A percentile compares a stretch with the other conserved stretches of the same genome.
phyloP scores from a whole-genome alignment of 2,113 vertebrate species.

The Notothenia coriiceps region DNA sequence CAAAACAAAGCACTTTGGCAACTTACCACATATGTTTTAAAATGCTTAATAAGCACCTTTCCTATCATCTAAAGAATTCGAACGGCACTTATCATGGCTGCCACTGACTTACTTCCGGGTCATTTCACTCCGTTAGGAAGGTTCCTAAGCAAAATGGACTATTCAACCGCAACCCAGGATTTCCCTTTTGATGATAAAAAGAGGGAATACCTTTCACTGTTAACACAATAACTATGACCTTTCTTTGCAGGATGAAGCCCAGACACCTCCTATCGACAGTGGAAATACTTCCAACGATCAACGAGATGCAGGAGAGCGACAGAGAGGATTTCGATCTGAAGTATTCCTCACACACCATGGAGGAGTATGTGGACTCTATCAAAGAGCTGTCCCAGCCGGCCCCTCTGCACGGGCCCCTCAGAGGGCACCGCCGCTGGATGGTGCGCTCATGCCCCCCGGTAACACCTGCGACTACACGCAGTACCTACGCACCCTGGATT shows the following conservation, averaged over 20 bases:
- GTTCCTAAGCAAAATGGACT: too few relatives aligned
- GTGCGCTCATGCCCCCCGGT: background rate
- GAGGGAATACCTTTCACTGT: background rate
- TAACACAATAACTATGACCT: background rate
- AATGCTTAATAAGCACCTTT: too few relatives aligned
- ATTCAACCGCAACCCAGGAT: background rate
- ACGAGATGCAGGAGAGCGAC: constrained; percentile 62
- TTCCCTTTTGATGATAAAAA: background rate
- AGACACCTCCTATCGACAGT: constrained; percentile 55
- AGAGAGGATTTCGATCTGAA: constrained; percentile 6
- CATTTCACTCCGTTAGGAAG: too few relatives aligned
- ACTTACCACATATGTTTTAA: too few relatives aligned
- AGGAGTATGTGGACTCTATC: constrained; percentile 76
- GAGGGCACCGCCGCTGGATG: constrained; percentile 50
- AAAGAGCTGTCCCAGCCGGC: constrained; percentile 74
- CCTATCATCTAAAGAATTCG: too few relatives aligned
- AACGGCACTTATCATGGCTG: too few relatives aligned
- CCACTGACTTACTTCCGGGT: too few relatives aligned
- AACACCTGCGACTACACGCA: background rate
- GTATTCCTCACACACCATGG: constrained; percentile 54
- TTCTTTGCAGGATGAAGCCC: constrained; percentile 69
- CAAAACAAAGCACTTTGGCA: too few relatives aligned
- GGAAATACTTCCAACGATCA: constrained; percentile 75
- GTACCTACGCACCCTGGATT: constrained; percentile 25
- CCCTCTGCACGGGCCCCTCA: constrained; percentile 65